phyloP scores from a whole-genome alignment of 2,888 invertebrate genomes.

The Cyrtodaria siliqua region DNA sequence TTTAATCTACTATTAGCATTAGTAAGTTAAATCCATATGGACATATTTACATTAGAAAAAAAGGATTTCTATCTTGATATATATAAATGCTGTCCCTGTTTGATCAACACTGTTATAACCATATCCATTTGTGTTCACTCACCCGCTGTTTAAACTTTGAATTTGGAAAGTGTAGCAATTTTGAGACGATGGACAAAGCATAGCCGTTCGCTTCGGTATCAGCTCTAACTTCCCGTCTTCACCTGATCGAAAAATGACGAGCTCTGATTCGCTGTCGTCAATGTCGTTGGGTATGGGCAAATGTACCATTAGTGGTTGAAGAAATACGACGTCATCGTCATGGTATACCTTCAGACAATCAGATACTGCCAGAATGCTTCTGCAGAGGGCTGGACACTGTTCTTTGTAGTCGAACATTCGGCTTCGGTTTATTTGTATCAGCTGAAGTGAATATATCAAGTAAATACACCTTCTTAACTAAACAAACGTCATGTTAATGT shows the following conservation, averaged over 20 bases:
- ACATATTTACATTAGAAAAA: no score
- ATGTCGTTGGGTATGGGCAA: slow-evolving; percentile 68
- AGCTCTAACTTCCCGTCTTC: slow-evolving; percentile 63
- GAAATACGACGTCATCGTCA: slow-evolving; percentile 60
- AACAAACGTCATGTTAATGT: no score
- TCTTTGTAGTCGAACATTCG: slow-evolving; percentile 71
- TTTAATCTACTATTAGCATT: no score
- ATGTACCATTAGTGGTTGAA: slow-evolving; percentile 59
- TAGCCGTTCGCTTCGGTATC: slow-evolving; percentile 57
- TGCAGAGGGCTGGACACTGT: slow-evolving; percentile 59
- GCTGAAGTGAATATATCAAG: no score
- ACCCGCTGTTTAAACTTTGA: slow-evolving; percentile 62
- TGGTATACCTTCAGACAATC: slow-evolving; percentile 64
- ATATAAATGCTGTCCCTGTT: no score
- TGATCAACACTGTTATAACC: no score
- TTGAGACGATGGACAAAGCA: slow-evolving; percentile 66
- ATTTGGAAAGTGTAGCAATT: slow-evolving; percentile 71
- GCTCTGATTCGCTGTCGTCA: slow-evolving; percentile 64
- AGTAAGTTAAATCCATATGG: no score
- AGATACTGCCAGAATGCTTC: slow-evolving; percentile 60
- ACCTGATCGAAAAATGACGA: slow-evolving; percentile 65
- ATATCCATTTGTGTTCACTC: no score
- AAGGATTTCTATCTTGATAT: no score
- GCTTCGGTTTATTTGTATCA: slow-evolving; percentile 65
- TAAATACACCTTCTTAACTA: no score